These are phyloP conservation scores for Mus minutoides DNA, from an alignment of 2,797 vertebrate species.

Conservation along the genomic window DNA sequence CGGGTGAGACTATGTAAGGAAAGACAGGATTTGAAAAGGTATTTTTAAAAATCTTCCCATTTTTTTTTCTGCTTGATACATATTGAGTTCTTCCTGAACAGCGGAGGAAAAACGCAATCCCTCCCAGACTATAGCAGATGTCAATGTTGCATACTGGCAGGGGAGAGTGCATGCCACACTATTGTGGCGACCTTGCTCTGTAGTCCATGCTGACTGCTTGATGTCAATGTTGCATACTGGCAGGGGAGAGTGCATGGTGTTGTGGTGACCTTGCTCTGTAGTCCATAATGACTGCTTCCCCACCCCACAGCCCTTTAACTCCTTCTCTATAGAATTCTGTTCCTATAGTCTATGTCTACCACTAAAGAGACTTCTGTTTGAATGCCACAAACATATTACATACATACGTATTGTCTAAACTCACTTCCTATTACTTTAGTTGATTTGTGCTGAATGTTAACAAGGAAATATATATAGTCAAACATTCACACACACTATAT, in stretches of 20 bases:
- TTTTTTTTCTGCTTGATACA: neutral
- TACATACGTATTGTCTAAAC: neutral
- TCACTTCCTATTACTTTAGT: neutral
- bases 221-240: neutral
- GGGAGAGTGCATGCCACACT: neutral
- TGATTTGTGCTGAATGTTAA: neutral
- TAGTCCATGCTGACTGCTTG: neutral
- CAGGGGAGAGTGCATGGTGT: neutral
- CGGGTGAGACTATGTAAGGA: neutral
- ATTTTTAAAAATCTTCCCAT: neutral
- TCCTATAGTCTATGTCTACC: neutral
- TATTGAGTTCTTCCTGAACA: neutral
- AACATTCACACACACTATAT: neutral
- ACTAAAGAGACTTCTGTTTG: neutral
- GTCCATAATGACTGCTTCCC: neutral
- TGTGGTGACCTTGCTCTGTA: neutral
- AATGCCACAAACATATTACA: neutral
- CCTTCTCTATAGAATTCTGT: neutral
- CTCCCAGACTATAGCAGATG: neutral
- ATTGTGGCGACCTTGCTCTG: neutral
- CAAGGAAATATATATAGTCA: neutral
- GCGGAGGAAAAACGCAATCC: neutral
- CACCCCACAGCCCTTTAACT: neutral
- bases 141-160: neutral
- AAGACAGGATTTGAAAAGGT: neutral